Evolutionary conservation across 2,113 vertebrate genomes (phyloP).

Genomic region (Myrmecobius fasciatus): DNA sequence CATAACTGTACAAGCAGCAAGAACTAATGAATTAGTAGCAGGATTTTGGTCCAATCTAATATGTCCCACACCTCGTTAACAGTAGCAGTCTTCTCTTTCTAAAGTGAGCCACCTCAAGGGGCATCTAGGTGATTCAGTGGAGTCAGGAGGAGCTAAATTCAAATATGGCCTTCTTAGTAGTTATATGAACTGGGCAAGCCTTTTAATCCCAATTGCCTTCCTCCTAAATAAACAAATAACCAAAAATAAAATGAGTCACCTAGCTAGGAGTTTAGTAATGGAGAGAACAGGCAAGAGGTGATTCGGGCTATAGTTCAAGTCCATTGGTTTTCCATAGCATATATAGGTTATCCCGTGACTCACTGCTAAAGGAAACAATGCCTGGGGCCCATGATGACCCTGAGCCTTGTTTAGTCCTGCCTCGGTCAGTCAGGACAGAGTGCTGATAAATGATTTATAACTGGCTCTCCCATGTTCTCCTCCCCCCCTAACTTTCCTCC

Average conservation of each 20-base stretch:
- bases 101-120: neutral
- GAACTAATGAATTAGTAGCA: neutral
- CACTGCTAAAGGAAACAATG: neutral
- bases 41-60: neutral
- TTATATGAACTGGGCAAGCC: neutral
- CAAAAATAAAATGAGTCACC: neutral
- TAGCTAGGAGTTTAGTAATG: neutral
- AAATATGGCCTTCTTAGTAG: neutral
- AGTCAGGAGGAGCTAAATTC: neutral
- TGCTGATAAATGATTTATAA: neutral
- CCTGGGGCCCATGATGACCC: neutral
- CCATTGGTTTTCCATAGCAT: neutral
- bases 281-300: neutral
- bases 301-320: neutral
- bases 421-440: neutral
- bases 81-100: neutral
- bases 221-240: neutral
- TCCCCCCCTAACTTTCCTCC: too few species aligned
- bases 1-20: neutral
- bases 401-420: neutral
- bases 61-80: neutral
- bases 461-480: neutral
- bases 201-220: too few species aligned
- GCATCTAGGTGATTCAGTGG: neutral
- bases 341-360: neutral